A percentile compares a stretch with the other conserved stretches of the same genome.
Evolutionary conservation across 2,888 invertebrate species (phyloP).

Genomic region (Agrilus cyanescens): DNA sequence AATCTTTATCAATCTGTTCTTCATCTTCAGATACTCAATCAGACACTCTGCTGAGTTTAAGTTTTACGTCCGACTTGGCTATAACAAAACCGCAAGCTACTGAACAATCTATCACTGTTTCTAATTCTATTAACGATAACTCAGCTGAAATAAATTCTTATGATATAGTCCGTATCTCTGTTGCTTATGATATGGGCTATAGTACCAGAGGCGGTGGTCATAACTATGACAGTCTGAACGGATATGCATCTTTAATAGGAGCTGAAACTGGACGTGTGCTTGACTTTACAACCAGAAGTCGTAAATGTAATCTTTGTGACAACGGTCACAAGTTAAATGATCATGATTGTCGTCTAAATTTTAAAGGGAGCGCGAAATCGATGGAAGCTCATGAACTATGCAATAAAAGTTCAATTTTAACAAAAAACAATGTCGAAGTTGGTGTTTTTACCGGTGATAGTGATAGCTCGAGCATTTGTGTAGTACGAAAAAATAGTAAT

Average conservation of each 20-base stretch:
- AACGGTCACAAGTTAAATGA: constrained; percentile 7
- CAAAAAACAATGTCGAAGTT: constrained; percentile 12
- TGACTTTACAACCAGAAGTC: constrained; percentile 18
- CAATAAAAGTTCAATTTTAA: constrained; percentile 12
- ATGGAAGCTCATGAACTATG: constrained; percentile 19
- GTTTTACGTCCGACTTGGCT: too few species aligned
- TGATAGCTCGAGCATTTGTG: constrained; percentile 18
- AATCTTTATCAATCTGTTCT: too few species aligned
- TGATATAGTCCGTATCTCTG: constrained; percentile 17
- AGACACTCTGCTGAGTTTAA: too few species aligned
- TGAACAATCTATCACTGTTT: too few species aligned
- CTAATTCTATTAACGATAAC: too few species aligned
- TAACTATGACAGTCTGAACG: constrained; percentile 18
- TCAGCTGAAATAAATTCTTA: too few species aligned
- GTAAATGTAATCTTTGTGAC: constrained; percentile 19
- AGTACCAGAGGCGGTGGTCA: constrained; percentile 16
- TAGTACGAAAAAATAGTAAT: constrained; percentile 9
- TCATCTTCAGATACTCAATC: too few species aligned
- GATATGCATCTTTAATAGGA: constrained; percentile 16
- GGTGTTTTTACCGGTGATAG: constrained; percentile 18
- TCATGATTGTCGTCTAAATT: constrained; percentile 19
- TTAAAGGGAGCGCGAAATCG: constrained; percentile 19
- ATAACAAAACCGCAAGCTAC: too few species aligned
- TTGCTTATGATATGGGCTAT: constrained; percentile 22
- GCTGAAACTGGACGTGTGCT: constrained; percentile 15